Conservation (phyloP, 30 jellyfish, hydroid and myxozoan genomes). For the Hydractinia symbiolongicarpus region DNA sequence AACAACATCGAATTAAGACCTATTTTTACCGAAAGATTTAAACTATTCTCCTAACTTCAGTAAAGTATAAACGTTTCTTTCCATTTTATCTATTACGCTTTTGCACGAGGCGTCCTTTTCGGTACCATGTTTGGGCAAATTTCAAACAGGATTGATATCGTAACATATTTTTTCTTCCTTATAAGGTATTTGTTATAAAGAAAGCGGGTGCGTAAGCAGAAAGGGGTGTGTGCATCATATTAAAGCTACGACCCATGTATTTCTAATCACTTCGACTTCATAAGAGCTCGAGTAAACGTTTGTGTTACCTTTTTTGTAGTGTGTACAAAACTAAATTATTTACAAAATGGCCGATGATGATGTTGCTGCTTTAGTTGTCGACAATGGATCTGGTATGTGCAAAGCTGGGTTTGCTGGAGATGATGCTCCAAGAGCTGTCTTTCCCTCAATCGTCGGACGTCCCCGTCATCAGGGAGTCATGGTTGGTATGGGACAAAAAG, state of each 20-base stretch:
- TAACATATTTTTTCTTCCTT: conserved; percentile 1
- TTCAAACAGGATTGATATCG: conserved; percentile 3
- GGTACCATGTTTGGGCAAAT: conserved; percentile 11
- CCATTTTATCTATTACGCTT: background rate
- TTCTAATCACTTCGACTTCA: too few species aligned
- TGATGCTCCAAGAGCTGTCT: conserved; percentile 99
- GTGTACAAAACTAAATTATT: too few species aligned
- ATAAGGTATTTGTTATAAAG: conserved; percentile 2
- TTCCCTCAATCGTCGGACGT: conserved; percentile 98
- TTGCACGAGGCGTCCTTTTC: background rate
- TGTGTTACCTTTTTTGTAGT: too few species aligned
- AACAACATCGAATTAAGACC: too few species aligned
- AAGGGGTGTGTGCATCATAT: conserved; percentile 20
- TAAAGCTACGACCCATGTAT: background rate
- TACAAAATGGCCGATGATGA: conserved; percentile 92
- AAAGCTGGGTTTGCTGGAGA: conserved; percentile 99
- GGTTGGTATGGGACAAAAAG: conserved; percentile 99
- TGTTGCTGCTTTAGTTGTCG: conserved; percentile 98
- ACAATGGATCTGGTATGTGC: conserved; percentile 99
- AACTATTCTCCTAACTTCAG: too few species aligned
- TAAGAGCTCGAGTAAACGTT: too few species aligned
- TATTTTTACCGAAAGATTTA: too few species aligned
- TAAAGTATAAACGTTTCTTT: too few species aligned
- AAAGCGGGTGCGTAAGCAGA: conserved; percentile 12
- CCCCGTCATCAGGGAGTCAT: conserved; percentile 99